Evolutionary conservation across 2,888 invertebrate species (phyloP), one percentile per base, ranked within the genome.

Genomic region (Strigamia transsilvanica): DNA sequence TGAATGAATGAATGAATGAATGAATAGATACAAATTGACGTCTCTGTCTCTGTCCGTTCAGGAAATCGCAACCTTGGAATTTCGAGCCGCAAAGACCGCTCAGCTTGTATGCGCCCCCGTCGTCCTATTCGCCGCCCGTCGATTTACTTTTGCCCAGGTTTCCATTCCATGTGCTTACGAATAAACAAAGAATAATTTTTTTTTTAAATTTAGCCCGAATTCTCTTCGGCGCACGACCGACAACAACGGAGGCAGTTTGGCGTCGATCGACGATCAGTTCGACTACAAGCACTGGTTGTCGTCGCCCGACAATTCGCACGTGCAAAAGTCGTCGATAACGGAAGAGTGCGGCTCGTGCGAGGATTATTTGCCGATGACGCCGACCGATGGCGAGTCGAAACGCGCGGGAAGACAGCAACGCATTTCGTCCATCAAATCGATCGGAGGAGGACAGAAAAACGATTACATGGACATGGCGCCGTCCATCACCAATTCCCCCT

Each of bases 391-490:
- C 2, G n/a, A 46, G 38, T 61, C 12, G 61, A 61, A 61, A 61
- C 23, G 18, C 9, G 38, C 38, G 38, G 38, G 10, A 2, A 38
- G 9, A 38, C 46, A 46, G 4, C 46, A 46, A 46, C 12, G 12
- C 46, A 46, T 27, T 27, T 27, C 27, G 38, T 38, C 38, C 4
- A 38, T 38, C 38, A 10, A 38, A 38, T 38, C 38, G 38, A 38
- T 10, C 10, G 6, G 9, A 10, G 38, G 9, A 38, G 38, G 9
- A 10, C 38, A 38, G 38, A 18, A 18, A 18, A 61, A 18, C 10
- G 88, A 89, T 85, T 89, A 90, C 84, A 88, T 89, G 86, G 90
- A 90, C 83, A 89, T 90, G 89, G 89, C 88, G 85, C 91, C 90
- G 83, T 90, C 90, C 2, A 88, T 88, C 82, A 88, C 89, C 13